A percentile compares a stretch with the other conserved stretches of the same genome.
Evolutionary conservation across 2,888 invertebrate genomes (phyloP).

Genomic region (Tolmerus cingulatus): DNA sequence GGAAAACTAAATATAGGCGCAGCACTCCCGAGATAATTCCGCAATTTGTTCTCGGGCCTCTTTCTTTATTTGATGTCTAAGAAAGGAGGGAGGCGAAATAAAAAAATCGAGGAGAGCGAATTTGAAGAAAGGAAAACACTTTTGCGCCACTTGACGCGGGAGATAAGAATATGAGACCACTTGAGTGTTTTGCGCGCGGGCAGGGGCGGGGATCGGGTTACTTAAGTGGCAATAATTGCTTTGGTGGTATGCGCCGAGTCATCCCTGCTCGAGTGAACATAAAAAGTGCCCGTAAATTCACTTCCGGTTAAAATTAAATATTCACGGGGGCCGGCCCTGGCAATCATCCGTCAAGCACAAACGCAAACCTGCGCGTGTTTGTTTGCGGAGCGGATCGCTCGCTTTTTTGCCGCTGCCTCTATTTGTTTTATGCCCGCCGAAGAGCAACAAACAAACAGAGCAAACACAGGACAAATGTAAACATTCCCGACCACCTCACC

Average conservation of each 20-base stretch:
- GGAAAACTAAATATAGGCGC: background rate
- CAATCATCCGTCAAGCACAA: background rate
- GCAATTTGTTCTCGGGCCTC: background rate
- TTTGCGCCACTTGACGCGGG: background rate
- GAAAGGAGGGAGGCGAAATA: background rate
- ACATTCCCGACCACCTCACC: background rate
- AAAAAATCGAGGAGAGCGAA: background rate
- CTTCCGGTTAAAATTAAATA: conserved; percentile 22
- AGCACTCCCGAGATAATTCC: background rate
- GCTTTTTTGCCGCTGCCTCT: background rate
- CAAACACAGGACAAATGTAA: background rate
- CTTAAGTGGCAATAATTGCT: conserved; percentile 8
- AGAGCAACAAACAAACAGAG: background rate
- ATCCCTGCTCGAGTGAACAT: background rate
- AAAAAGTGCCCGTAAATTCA: background rate
- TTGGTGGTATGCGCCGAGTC: background rate
- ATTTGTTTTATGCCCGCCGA: background rate
- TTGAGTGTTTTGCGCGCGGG: background rate
- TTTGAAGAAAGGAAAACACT: background rate
- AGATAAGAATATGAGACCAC: background rate
- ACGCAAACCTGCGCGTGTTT: background rate
- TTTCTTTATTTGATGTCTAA: background rate
- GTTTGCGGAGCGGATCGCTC: background rate
- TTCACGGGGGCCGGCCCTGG: background rate
- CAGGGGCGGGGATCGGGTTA: background rate